These are phyloP conservation scores for Hyalella azteca DNA, from an alignment of 2,888 invertebrate species.

Conservation along the genomic window DNA sequence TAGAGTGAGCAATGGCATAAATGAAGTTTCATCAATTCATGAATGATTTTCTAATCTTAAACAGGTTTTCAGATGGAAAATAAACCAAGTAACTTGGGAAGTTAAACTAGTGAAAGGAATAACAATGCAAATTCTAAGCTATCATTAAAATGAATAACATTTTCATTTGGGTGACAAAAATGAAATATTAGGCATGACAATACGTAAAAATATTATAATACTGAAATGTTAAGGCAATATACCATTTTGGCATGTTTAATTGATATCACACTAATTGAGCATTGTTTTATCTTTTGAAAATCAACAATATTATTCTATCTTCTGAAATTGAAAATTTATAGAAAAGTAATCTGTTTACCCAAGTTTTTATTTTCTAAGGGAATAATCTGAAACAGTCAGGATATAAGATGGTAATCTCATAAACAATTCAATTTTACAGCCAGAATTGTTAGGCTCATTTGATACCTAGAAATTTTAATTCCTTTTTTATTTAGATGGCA, in stretches of 20 bases:
- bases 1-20: not conserved
- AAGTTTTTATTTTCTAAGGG: not conserved
- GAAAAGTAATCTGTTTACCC: not conserved
- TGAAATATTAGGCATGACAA: not conserved
- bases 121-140: too few relatives aligned
- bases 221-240: not conserved
- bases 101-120: too few relatives aligned
- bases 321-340: not conserved
- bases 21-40: not conserved
- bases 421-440: too few relatives aligned
- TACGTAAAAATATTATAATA: not conserved
- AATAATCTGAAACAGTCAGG: too few relatives aligned
- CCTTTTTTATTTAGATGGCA: not conserved
- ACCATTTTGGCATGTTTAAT: too few relatives aligned
- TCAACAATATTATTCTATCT: not conserved
- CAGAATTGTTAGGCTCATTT: too few relatives aligned
- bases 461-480: too few relatives aligned
- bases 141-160: not conserved
- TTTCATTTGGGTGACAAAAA: not conserved
- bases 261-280: not conserved
- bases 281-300: not conserved
- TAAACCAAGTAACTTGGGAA: too few relatives aligned
- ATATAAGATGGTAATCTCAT: too few relatives aligned
- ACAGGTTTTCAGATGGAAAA: not conserved
- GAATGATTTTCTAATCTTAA: not conserved